Conservation (phyloP, 2,888 invertebrate species). For the Aquatica leii region DNA sequence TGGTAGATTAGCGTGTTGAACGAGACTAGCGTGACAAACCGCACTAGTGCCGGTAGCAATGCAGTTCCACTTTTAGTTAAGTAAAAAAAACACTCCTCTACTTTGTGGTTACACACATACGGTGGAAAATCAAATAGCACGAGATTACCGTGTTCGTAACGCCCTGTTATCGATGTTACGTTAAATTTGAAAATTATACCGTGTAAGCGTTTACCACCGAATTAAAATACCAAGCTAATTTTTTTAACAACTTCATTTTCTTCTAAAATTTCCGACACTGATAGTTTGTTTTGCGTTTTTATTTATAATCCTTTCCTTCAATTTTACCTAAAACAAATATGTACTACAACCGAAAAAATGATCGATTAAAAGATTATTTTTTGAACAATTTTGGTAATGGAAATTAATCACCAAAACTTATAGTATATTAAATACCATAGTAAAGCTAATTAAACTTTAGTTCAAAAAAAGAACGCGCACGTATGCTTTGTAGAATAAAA, state of each 20-base stretch:
- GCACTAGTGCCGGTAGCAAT: constrained; percentile 32
- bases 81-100: constrained; percentile 37
- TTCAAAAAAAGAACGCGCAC: too few relatives aligned
- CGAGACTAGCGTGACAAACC: constrained; percentile 37
- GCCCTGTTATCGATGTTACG: constrained; percentile 39
- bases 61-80: constrained; percentile 34
- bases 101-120: constrained; percentile 38
- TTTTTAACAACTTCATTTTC: constrained; percentile 29
- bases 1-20: constrained; percentile 31
- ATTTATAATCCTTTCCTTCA: too few relatives aligned
- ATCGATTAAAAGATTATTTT: too few relatives aligned
- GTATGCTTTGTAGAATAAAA: too few relatives aligned
- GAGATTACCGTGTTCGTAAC: constrained; percentile 38
- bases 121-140: constrained; percentile 39
- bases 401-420: too few relatives aligned
- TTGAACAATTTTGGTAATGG: too few relatives aligned
- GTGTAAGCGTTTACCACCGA: constrained; percentile 34
- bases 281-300: too few relatives aligned
- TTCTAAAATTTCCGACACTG: background rate
- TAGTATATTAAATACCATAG: too few relatives aligned
- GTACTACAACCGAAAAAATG: too few relatives aligned
- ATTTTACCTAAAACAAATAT: too few relatives aligned
- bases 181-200: constrained; percentile 39
- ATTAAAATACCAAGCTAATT: constrained; percentile 36
- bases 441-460: too few relatives aligned